A percentile compares a stretch with the other conserved stretches of the same genome.
phyloP scores from a whole-genome alignment of 2,888 invertebrate species.

The Oasisia sp. region DNA sequence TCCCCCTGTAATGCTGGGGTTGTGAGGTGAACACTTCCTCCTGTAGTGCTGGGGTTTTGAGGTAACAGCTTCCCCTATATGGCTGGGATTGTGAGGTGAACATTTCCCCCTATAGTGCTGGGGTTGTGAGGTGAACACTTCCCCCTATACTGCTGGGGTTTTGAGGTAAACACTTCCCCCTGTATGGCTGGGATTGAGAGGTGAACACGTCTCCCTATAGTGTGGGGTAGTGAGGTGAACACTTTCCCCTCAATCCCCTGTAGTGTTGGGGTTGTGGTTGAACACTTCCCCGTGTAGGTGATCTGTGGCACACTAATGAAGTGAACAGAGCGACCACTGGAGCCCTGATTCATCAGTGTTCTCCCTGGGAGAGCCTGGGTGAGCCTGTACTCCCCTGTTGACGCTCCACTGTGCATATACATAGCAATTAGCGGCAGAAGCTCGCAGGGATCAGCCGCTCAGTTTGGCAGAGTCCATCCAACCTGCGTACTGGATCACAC shows the following conservation, averaged over 20 bases:
- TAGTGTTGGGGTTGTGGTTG: background rate
- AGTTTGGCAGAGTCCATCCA: background rate
- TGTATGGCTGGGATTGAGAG: no score
- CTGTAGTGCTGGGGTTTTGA: no score
- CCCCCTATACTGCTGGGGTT: no score
- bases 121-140: no score
- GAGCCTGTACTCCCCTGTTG: background rate
- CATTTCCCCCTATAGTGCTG: no score
- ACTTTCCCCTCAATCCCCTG: background rate
- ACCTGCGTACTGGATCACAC: constrained; percentile 9
- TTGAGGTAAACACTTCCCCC: no score
- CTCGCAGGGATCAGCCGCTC: background rate
- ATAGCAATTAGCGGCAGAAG: background rate
- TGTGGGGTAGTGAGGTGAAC: background rate
- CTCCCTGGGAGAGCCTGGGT: background rate
- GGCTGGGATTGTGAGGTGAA: no score
- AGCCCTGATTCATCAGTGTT: background rate
- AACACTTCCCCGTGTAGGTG: background rate
- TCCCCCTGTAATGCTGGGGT: no score
- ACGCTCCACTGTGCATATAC: background rate
- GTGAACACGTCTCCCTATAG: no score
- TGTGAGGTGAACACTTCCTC: no score
- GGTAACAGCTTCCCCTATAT: no score
- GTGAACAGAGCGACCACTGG: no score
- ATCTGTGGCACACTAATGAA: background rate